Conservation (phyloP, 1,140 invertebrate genomes). For the Formica selysi region DNA sequence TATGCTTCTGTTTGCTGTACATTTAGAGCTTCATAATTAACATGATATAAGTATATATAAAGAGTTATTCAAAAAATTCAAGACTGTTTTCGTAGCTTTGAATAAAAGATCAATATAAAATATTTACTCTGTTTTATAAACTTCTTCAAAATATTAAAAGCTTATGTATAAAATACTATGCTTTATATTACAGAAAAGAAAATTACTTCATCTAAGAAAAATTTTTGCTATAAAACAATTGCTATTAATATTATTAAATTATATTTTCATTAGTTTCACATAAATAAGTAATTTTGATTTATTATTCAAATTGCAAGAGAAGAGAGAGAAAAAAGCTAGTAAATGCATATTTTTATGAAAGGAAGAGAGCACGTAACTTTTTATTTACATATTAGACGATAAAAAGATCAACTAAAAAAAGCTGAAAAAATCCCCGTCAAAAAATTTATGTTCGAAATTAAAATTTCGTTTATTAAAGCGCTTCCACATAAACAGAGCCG, state of each 20-base stretch:
- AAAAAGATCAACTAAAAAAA: neutral
- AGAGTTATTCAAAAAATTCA: slow-evolving; percentile 30
- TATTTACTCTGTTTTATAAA: slow-evolving; percentile 5
- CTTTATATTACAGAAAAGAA: slow-evolving; percentile 18
- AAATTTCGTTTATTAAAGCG: slow-evolving; percentile 25
- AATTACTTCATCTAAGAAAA: neutral
- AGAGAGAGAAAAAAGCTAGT: neutral
- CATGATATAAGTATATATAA: slow-evolving; percentile 9
- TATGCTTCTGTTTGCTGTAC: neutral
- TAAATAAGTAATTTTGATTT: neutral
- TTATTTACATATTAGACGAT: neutral
- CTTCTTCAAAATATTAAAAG: slow-evolving; percentile 24
- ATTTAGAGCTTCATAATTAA: slow-evolving; percentile 23
- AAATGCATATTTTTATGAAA: neutral
- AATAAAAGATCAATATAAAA: slow-evolving; percentile 34
- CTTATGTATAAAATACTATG: neutral
- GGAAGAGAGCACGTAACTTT: neutral
- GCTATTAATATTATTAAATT: neutral
- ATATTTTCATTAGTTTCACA: neutral
- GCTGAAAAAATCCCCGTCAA: slow-evolving; percentile 3
- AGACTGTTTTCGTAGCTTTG: neutral
- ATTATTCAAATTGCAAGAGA: slow-evolving; percentile 1
- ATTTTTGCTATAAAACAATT: neutral
- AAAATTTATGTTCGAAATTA: slow-evolving; percentile 21
- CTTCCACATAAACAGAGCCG: slow-evolving; percentile 6